Base-by-base conservation (phyloP, 1,140 invertebrate genomes). In the Heliconius eleuchia region DNA sequence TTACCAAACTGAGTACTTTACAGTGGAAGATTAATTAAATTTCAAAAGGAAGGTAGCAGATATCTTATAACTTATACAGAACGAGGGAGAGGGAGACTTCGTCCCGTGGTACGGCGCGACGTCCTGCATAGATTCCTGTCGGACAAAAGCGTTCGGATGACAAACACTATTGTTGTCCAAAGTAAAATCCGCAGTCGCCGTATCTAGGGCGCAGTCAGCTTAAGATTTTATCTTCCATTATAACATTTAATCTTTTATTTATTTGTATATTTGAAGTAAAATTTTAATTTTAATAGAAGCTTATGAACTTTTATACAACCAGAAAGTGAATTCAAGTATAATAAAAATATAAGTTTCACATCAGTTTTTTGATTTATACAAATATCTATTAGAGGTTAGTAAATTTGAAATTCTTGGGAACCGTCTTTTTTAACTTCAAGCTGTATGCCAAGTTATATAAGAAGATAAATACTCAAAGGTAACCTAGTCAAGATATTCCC, bases 131-230 rank as follows among this genome's bases (percentile, higher is more conserved):
- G 77, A 66, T 23, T 37, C 23, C 23, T 55, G 71, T 18, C 18
- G 77, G 77, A 78, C 72, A 78, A 78, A 73, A 39, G 77, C 39
- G 52, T 55, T 19, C 34, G 23, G 76, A 60, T 66, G 57, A 76
- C 72, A 73, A 23, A 66, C 60, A 23, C 52, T 71, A 73, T 78
- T 78, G 77, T 78, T 73, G 60, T n/a, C 34, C 39, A 39, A 57
- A 66, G 55, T 66, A 46, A 46, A 66, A 55, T 37, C 52, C 34
- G 5, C 74, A 66, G 9, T 57, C 3, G 60, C 57, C 37, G 57
- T 34, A 76, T 57, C 42, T 76, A 11, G 34, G 27, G 42, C 57
- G n/a, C 60, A 30, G 60, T 66, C 60, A 66, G 60, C 60, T 66
- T 66, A 66, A 66, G 60, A 66, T 66, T 66, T 16, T 66, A 66